Conservation (phyloP, 2,888 invertebrate genomes). For the Philonicus albiceps region DNA sequence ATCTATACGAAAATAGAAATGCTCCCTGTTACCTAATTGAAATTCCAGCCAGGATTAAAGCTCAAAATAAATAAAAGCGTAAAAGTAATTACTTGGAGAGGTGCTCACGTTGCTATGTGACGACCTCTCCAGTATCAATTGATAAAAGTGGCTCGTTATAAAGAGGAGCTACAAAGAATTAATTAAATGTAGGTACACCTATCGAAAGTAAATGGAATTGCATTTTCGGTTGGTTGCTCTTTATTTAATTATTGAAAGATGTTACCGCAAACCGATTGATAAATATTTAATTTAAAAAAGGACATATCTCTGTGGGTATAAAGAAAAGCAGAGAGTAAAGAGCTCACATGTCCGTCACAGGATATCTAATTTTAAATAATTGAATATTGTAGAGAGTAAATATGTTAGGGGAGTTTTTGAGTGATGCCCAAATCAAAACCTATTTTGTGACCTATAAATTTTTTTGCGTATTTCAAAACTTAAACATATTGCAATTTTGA, state of each 20-base stretch:
- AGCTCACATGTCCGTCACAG: not conserved
- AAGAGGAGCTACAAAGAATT: not conserved
- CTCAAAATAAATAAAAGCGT: not conserved
- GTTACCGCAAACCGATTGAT: not conserved
- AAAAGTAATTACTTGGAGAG: not conserved
- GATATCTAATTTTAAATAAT: not conserved
- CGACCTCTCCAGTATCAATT: not conserved
- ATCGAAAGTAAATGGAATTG: not conserved
- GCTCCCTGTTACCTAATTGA: not conserved
- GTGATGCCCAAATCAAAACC: not conserved
- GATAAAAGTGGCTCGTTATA: not conserved
- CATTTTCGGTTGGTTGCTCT: not conserved
- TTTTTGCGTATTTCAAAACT: not conserved
- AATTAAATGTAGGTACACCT: not conserved
- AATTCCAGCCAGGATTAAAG: not conserved
- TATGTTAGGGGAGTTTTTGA: not conserved
- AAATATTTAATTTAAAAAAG: not conserved
- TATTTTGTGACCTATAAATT: not conserved
- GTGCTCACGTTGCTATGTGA: not conserved
- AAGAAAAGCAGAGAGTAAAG: too few relatives aligned
- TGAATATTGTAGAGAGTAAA: not conserved
- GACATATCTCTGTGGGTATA: not conserved
- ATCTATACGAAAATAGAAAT: not conserved
- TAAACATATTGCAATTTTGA: not conserved
- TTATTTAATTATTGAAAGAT: not conserved